These are phyloP conservation scores for Actenoides lindsayi DNA, from an alignment of 2,113 vertebrate species.

Conservation along the genomic window DNA sequence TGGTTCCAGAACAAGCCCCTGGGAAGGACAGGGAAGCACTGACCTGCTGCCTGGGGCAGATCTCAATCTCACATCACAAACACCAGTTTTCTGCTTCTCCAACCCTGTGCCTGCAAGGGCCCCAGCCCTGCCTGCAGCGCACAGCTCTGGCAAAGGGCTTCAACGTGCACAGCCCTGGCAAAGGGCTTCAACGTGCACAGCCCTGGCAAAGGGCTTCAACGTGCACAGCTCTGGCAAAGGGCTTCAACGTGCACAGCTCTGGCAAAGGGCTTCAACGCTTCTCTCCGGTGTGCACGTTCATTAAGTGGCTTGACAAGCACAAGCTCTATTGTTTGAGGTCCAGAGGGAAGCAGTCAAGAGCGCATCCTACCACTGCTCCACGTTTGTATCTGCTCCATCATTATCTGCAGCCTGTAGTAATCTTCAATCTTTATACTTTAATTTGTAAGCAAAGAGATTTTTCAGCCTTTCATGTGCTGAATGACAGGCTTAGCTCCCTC, in stretches of 20 bases:
- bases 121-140: background rate
- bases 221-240: background rate
- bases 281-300: background rate
- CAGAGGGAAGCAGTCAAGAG: background rate
- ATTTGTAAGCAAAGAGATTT: slow-evolving; percentile 30
- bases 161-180: no score
- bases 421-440: slow-evolving; percentile 7
- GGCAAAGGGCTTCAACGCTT: rapidly evolving
- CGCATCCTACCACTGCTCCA: background rate
- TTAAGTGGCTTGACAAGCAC: background rate
- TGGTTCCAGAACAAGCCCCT: background rate
- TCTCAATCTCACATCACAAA: rapidly evolving
- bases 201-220: no score
- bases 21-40: background rate
- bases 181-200: background rate
- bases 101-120: background rate
- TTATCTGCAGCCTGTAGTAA: background rate
- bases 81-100: background rate
- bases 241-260: background rate
- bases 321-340: background rate
- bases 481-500: background rate
- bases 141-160: background rate
- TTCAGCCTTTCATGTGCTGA: slow-evolving; percentile 38
- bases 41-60: background rate
- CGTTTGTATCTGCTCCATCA: background rate